A percentile compares a stretch with the other conserved stretches of the same genome.
phyloP scores from a whole-genome alignment of 1,140 invertebrate species.

The Ladona fulva region DNA sequence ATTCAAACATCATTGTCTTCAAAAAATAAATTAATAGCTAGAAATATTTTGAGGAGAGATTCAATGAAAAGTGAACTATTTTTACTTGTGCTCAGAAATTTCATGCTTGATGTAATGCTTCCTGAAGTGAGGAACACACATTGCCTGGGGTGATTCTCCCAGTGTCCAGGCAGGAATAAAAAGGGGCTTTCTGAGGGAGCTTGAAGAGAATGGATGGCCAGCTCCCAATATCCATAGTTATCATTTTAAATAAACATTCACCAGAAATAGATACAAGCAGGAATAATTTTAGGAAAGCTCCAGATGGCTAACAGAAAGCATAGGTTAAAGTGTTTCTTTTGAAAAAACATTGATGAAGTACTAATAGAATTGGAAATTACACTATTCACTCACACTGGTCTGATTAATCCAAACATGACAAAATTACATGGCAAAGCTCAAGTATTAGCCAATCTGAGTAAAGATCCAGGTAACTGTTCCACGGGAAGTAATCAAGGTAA shows the following conservation, averaged over 20 bases:
- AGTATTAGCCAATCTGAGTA: too few relatives aligned
- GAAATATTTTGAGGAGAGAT: constrained; percentile 7
- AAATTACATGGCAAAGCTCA: too few relatives aligned
- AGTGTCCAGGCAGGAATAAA: not conserved
- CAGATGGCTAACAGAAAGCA: not conserved
- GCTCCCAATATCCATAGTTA: not conserved
- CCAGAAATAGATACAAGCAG: not conserved
- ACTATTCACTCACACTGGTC: not conserved
- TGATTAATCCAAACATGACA: too few relatives aligned
- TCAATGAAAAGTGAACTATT: constrained; percentile 3
- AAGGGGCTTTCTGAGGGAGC: not conserved
- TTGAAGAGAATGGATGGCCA: not conserved
- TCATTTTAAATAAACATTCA: not conserved
- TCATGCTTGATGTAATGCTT: not conserved
- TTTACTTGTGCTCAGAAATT: constrained; percentile 8
- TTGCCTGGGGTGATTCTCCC: not conserved
- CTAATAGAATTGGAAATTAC: not conserved
- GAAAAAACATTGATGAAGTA: not conserved
- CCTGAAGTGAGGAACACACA: not conserved
- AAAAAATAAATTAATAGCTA: constrained; percentile 11
- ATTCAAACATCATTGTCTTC: constrained; percentile 10
- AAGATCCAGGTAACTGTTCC: too few relatives aligned
- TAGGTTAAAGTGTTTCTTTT: not conserved
- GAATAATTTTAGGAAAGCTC: not conserved
- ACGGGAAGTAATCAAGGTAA: too few relatives aligned